Conservation (phyloP, 2,888 invertebrate genomes). For the Dusona sp. region DNA sequence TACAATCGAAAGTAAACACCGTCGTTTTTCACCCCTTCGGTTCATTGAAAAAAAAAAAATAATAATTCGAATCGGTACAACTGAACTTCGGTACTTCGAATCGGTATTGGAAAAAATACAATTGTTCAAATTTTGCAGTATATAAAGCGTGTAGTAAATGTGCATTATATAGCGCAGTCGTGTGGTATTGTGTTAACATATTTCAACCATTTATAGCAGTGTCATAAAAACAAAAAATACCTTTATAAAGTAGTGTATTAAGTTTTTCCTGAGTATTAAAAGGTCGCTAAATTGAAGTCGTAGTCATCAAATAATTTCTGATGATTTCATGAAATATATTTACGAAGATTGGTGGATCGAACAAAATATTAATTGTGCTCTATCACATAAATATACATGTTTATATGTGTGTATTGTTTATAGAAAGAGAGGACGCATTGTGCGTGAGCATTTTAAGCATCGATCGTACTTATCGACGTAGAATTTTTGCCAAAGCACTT, state of each 20-base stretch:
- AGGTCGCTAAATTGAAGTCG: not conserved
- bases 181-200: slow-evolving; percentile 41
- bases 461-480: slow-evolving; percentile 55
- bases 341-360: not conserved
- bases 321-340: not conserved
- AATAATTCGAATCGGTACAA: not conserved
- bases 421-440: not conserved
- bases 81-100: no score
- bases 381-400: slow-evolving; percentile 6
- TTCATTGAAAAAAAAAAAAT: not conserved
- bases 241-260: not conserved
- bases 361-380: slow-evolving; percentile 5
- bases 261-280: not conserved
- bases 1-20: not conserved
- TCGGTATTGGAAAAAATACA: not conserved
- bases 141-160: slow-evolving; percentile 52
- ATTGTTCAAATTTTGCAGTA: not conserved
- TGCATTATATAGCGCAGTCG: slow-evolving; percentile 55
- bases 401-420: slow-evolving; percentile 5
- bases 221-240: not conserved
- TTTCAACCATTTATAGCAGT: slow-evolving; percentile 4
- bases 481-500: slow-evolving; percentile 45
- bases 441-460: slow-evolving; percentile 25
- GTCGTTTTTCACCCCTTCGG: not conserved
- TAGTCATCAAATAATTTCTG: not conserved